A percentile compares a stretch with the other conserved stretches of the same genome.
Conservation (phyloP, 2,797 vertebrate genomes). For the Lycodopsis pacificus region DNA sequence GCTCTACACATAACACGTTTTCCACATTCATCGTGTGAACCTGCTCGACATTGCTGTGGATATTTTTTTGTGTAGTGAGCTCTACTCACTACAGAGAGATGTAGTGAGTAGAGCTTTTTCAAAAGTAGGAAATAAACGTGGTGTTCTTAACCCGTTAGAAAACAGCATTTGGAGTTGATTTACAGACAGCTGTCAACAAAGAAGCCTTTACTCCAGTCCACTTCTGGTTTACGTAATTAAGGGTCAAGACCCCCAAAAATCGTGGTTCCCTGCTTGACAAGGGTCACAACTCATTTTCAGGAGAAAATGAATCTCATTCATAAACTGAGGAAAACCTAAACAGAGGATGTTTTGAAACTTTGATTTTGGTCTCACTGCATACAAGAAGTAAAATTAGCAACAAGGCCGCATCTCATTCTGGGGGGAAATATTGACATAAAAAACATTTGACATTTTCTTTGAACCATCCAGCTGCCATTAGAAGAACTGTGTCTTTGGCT, state of each 20-base stretch:
- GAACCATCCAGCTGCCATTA: neutral
- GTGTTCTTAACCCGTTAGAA: slow-evolving; percentile 6
- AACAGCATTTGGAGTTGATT: slow-evolving; percentile 17
- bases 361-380: neutral
- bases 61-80: neutral
- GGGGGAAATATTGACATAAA: neutral
- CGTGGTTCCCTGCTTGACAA: slow-evolving; percentile 1
- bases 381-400: neutral
- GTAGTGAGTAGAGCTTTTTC: slow-evolving; percentile 7
- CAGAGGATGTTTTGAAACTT: slow-evolving; percentile 5
- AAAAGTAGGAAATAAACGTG: slow-evolving; percentile 1
- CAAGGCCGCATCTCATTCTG: neutral
- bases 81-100: neutral
- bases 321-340: neutral
- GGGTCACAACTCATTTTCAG: slow-evolving; percentile 28
- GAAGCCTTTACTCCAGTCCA: slow-evolving; percentile 12
- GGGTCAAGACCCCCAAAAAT: slow-evolving; percentile 15
- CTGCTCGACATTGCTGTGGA: neutral
- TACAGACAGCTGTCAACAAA: slow-evolving; percentile 22
- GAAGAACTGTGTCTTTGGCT: neutral
- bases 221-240: slow-evolving; percentile 22
- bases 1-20: slow-evolving; percentile 23
- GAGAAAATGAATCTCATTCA: slow-evolving; percentile 21
- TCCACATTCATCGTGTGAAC: slow-evolving; percentile 31
- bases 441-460: neutral